phyloP scores from a whole-genome alignment of 2,888 invertebrate genomes.

The Antheraea assamensis region DNA sequence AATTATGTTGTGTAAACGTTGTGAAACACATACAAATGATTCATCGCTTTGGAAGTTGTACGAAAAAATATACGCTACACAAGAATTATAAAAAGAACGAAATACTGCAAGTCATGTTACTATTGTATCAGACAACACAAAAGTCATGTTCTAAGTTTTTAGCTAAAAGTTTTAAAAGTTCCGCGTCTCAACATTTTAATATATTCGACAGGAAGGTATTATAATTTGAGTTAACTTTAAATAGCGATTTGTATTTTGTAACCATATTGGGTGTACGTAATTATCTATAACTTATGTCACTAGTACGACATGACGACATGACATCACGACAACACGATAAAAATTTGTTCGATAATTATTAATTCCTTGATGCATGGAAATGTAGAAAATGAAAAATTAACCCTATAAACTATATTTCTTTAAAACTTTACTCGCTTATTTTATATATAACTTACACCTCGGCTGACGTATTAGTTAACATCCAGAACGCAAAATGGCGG shows the following conservation, averaged over 20 bases:
- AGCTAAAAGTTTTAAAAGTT: background rate
- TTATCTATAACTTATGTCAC: background rate
- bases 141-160: background rate
- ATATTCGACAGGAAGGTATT: no score
- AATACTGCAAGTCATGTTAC: slow-evolving; percentile 12
- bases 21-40: slow-evolving; percentile 7
- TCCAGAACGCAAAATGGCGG: no score
- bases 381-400: background rate
- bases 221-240: no score
- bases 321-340: background rate
- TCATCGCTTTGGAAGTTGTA: slow-evolving; percentile 1
- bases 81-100: slow-evolving; percentile 9
- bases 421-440: no score
- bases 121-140: background rate
- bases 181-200: no score
- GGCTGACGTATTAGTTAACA: no score
- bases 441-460: no score
- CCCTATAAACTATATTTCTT: background rate
- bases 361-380: background rate
- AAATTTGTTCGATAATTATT: background rate
- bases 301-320: background rate
- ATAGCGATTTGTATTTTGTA: no score
- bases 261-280: background rate
- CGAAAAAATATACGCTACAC: background rate
- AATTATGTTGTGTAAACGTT: background rate